A percentile compares a stretch with the other conserved stretches of the same genome.
Conservation (phyloP, 2,113 vertebrate species). For the Saguinus midas region DNA sequence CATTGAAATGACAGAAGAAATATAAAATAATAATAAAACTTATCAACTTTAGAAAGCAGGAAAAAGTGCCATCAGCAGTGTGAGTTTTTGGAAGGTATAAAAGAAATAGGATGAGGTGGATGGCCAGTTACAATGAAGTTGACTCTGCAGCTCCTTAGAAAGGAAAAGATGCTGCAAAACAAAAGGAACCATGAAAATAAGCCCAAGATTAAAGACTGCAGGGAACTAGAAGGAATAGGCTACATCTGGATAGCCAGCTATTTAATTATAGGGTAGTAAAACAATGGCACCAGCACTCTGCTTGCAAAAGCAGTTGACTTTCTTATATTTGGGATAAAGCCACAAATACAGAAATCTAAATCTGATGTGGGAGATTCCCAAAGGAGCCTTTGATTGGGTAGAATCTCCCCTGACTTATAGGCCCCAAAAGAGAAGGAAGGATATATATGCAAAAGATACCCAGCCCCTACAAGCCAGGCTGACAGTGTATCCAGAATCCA, state of each 20-base stretch:
- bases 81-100: background rate
- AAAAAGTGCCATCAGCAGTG: background rate
- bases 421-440: background rate
- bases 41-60: background rate
- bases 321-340: background rate
- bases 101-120: background rate
- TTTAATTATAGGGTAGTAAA: background rate
- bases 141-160: background rate
- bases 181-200: background rate
- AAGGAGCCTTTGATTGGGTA: background rate
- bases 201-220: background rate
- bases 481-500: background rate
- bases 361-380: background rate
- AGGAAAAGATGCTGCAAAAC: background rate
- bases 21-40: conserved; percentile 14
- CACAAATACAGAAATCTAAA: background rate
- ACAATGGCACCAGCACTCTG: background rate
- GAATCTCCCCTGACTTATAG: background rate
- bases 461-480: background rate
- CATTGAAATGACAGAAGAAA: conserved; percentile 14
- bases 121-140: background rate
- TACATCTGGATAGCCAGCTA: background rate
- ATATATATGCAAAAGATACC: background rate
- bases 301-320: background rate
- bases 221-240: background rate